phyloP scores from a whole-genome alignment of 2,113 vertebrate species.

The Heterotilapia buettikoferi region DNA sequence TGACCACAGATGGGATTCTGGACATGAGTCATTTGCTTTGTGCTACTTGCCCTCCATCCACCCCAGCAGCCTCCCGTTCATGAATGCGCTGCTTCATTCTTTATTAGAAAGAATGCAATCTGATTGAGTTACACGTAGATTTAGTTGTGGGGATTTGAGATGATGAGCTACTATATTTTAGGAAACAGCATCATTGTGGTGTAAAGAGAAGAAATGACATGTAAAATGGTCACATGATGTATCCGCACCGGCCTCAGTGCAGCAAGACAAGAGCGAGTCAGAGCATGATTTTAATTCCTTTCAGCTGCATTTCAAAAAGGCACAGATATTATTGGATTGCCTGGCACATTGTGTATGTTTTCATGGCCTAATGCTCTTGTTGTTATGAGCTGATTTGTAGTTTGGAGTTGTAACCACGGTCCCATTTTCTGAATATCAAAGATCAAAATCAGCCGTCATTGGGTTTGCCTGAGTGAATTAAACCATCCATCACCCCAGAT shows the following conservation, averaged over 20 bases:
- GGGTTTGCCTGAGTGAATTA: neutral
- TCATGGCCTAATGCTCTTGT: neutral
- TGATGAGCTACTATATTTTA: neutral
- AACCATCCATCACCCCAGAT: neutral
- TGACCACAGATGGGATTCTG: neutral
- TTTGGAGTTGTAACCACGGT: rapidly evolving
- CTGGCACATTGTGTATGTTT: neutral
- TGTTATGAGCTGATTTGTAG: neutral
- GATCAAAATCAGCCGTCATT: neutral
- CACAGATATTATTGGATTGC: neutral
- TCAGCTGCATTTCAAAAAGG: neutral
- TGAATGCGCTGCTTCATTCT: neutral
- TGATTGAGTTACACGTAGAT: neutral
- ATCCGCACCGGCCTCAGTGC: neutral
- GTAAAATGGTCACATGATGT: neutral
- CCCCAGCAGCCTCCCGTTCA: neutral
- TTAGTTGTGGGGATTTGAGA: neutral
- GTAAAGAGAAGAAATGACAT: neutral
- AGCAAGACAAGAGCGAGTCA: neutral
- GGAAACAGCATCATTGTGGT: neutral
- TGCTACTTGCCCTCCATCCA: neutral
- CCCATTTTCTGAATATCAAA: neutral
- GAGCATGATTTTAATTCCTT: neutral
- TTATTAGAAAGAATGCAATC: neutral
- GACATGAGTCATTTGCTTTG: neutral